Base-by-base conservation (phyloP, 1,140 invertebrate genomes). In the Micrasema longulum region DNA sequence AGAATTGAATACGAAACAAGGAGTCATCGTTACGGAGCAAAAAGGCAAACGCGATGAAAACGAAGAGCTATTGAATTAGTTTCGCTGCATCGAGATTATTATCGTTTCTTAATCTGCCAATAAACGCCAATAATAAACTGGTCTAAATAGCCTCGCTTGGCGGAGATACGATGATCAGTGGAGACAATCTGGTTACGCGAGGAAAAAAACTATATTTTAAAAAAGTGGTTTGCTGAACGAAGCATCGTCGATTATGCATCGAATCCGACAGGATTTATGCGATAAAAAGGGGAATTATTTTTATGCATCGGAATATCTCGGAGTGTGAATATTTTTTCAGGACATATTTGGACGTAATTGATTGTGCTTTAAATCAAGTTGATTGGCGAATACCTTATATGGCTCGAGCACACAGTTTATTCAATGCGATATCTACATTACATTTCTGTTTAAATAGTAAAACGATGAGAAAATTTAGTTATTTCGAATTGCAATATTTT, bases 31-130 rank as follows among this genome's bases (percentile, higher is more conserved):
- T 22, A 22, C 48, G 48, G 18, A 7, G 48, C 48, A 52, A 50
- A 50, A 50, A 50, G 7, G 47, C 47, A 5, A 50, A 50, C 14
- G 6, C 1, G 9, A 52, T 12, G 48, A 52, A 52, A 1, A 1
- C 9, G 48, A 12, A 16, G 20, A 22, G 18, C 22, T 22, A 23
- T 52, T 52, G 3, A 52, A 52, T 52, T 52, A 22, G 18, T 22
- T 22, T 22, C 6, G 22, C 48, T 52, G 22, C 16, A 52, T n/a
- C n/a, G n/a, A 52, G 53, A 57, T 57, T 57, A 16, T 57, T 36
- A 57, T 57, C 23, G 10, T n/a, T 52, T 9, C 2, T 57, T 57
- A 57, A 57, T 57, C 53, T 36, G 53, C 23, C 53, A 57, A 57
- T 57, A 57, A 57, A 36, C 53, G 53, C 26, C 53, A 36, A 36